A percentile compares a stretch with the other conserved stretches of the same genome.
phyloP scores from a whole-genome alignment of 2,797 vertebrate genomes.

The Chlorospingus flavigularis region DNA sequence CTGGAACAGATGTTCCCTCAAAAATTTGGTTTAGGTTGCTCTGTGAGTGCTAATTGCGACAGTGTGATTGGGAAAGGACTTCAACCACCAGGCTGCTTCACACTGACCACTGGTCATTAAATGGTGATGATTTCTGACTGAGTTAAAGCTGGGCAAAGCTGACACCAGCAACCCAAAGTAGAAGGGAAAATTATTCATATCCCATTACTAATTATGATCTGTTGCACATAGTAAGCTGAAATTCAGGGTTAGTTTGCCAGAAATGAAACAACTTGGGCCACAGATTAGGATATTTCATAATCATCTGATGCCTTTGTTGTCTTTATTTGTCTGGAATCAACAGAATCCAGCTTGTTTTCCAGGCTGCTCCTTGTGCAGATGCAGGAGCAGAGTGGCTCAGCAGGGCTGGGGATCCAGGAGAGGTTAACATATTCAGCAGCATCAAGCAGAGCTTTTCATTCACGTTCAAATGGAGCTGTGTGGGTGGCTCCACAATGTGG shows the following conservation, averaged over 20 bases:
- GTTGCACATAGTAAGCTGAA: background rate
- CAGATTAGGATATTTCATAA: background rate
- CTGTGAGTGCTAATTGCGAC: accelerated
- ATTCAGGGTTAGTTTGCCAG: background rate
- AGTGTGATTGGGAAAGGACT: background rate
- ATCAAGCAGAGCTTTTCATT: slow-evolving; percentile 76
- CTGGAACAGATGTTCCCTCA: background rate
- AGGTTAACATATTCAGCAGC: slow-evolving; percentile 68
- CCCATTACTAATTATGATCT: background rate
- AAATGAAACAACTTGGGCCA: background rate
- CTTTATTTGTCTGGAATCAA: background rate
- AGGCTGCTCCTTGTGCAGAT: background rate
- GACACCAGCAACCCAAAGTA: background rate
- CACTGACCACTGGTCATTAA: background rate
- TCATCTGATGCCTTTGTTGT: slow-evolving; percentile 4
- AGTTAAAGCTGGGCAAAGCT: background rate
- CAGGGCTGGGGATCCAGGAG: slow-evolving; percentile 60
- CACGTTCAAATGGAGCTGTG: slow-evolving; percentile 73
- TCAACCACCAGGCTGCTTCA: background rate
- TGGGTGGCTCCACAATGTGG: slow-evolving; percentile 90
- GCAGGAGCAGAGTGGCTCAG: slow-evolving; percentile 49
- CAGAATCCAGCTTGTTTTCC: background rate
- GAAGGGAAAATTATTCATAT: background rate
- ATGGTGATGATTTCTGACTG: background rate
- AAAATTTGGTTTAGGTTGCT: background rate